Evolutionary conservation across 2,113 vertebrate species (phyloP).

Genomic region (Dascyllus trimaculatus): DNA sequence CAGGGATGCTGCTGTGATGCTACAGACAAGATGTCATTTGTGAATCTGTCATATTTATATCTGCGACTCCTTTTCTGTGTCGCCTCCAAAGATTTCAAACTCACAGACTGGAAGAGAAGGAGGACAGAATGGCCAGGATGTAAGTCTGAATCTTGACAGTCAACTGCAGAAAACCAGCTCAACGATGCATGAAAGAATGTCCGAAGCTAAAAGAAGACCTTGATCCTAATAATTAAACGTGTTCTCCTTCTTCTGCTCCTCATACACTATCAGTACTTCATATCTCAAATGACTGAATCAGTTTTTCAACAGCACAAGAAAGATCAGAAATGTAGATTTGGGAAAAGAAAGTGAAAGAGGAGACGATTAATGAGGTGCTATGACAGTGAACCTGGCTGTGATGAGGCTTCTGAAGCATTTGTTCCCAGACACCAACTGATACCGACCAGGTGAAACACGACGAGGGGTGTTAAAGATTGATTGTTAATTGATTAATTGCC

Average conservation of each 20-base stretch:
- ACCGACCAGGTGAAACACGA: too few species aligned
- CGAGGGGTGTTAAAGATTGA: too few species aligned
- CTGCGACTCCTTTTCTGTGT: background rate
- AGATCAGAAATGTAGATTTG: background rate
- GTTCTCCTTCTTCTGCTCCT: background rate
- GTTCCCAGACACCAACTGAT: background rate
- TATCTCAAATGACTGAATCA: background rate
- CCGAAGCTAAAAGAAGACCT: background rate
- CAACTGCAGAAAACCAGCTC: background rate
- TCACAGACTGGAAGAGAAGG: background rate
- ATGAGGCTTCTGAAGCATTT: slow-evolving; percentile 30
- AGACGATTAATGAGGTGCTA: background rate
- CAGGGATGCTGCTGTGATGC: background rate
- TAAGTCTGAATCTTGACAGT: background rate
- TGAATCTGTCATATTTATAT: too few species aligned
- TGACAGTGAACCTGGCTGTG: slow-evolving; percentile 21
- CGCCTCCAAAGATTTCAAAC: background rate
- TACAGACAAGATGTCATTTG: too few species aligned
- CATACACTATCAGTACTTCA: background rate
- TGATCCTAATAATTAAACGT: too few species aligned
- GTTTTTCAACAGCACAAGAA: background rate
- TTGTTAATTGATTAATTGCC: too few species aligned
- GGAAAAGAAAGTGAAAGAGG: slow-evolving; percentile 14
- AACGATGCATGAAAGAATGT: background rate
- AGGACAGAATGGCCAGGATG: background rate